Base-by-base conservation (phyloP, 2,888 invertebrate species). In the Scotopteryx bipunctaria region DNA sequence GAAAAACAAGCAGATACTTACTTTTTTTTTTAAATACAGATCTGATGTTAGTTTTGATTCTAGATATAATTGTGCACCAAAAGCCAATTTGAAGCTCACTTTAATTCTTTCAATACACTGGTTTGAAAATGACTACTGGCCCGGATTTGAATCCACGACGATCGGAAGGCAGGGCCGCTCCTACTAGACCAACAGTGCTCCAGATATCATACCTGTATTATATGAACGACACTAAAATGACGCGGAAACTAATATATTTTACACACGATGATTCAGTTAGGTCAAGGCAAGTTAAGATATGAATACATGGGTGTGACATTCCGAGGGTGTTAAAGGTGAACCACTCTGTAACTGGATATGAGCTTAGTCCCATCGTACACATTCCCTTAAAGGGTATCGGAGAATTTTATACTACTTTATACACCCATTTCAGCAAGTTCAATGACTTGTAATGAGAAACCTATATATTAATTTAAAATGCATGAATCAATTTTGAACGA, bases 311-410 rank as follows among this genome's bases (percentile, higher is more conserved):
- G 57, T 52, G 61, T 57, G 61, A 61, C 67, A 74, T 73, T 71
- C 75, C 68, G 57, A 61, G 66, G 65, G 61, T 42, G 54, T 51
- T 64, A 69, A 76, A 76, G 77, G 76, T 69, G 57, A 75, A 67
- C 77, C 54, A 44, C 35, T 54, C 29, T 2, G 29, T 25, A 48
- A 54, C 40, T 48, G 29, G 54, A 54, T 54, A 31, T 54, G 4
- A 31, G 35, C 35, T 41, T 44, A 40, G 31, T 45, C 14, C 40
- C 48, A 40, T 41, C 53, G 43, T 40, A 37, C 42, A 37, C 32
- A 32, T 38, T 29, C 53, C 49, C 42, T 49, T 38, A 15, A 32
- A 58, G 51, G 40, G 53, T 35, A 23, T 25, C 42, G 33, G 33
- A 45, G 55, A 56, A 51, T 57, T 55, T 37, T 23, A 35, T 41